phyloP scores from a whole-genome alignment of 2,797 vertebrate genomes.

The Sternarchorhynchus goeldii region DNA sequence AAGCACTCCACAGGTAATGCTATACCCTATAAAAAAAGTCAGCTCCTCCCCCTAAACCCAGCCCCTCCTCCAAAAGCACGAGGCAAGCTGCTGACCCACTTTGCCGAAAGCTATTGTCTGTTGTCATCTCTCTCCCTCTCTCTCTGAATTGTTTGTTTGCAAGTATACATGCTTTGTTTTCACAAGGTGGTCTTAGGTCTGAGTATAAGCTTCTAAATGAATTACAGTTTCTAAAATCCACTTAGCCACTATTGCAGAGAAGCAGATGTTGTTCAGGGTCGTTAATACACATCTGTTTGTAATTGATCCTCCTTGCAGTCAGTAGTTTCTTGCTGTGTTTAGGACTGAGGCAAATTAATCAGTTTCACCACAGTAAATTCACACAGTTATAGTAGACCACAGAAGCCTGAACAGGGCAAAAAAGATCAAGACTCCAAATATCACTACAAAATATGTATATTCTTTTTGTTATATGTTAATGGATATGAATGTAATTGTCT shows the following conservation, averaged over 20 bases:
- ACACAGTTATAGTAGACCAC: not conserved
- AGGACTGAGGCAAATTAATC: not conserved
- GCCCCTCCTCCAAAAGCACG: slow-evolving; percentile 11
- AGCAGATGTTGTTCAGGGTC: slow-evolving; percentile 27
- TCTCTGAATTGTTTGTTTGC: slow-evolving; percentile 43
- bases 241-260: slow-evolving; percentile 14
- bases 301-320: slow-evolving; percentile 13
- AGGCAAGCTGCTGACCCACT: not conserved
- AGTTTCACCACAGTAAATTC: not conserved
- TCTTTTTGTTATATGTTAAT: too few relatives aligned
- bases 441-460: not conserved
- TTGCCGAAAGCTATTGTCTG: slow-evolving; percentile 18
- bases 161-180: slow-evolving; percentile 36
- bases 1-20: slow-evolving; percentile 15
- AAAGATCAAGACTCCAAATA: slow-evolving; percentile 11
- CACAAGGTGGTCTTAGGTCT: not conserved
- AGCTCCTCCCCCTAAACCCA: not conserved
- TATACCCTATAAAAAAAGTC: slow-evolving; percentile 12
- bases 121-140: not conserved
- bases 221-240: slow-evolving; percentile 24
- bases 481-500: too few relatives aligned
- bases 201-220: slow-evolving; percentile 29
- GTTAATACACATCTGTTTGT: slow-evolving; percentile 33
- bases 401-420: not conserved
- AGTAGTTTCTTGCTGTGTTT: slow-evolving; percentile 17